A percentile compares a stretch with the other conserved stretches of the same genome.
These are phyloP conservation scores for Gallinago solitaria DNA, from an alignment of 2,797 vertebrate genomes.

Conservation along the genomic window DNA sequence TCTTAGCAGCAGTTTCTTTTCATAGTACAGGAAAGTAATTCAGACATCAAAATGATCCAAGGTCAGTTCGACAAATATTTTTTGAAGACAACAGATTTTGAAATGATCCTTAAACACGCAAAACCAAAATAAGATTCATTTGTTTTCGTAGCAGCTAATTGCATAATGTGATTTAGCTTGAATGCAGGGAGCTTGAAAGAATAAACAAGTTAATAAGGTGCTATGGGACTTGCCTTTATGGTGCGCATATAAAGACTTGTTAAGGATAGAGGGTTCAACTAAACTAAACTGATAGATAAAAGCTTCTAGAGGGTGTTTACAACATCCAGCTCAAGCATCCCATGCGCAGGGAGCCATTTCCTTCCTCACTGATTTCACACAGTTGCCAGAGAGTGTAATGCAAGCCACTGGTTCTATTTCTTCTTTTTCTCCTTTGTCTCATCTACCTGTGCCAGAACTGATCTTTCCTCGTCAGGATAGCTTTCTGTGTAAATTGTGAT, in stretches of 20 bases:
- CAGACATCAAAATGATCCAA: not conserved
- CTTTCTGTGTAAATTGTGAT: not conserved
- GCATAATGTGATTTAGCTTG: conserved; percentile 20
- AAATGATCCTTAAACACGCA: not conserved
- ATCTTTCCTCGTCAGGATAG: not conserved
- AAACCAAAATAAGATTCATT: not conserved
- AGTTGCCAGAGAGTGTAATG: not conserved
- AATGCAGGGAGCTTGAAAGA: conserved; percentile 50
- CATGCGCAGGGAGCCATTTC: not conserved
- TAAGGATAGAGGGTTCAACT: conserved; percentile 22
- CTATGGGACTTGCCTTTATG: conserved; percentile 56
- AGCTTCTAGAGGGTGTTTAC: conserved; percentile 32
- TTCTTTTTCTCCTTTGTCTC: not conserved
- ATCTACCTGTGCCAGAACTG: not conserved
- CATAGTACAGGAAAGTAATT: not conserved
- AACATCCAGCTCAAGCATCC: not conserved
- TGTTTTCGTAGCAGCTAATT: conserved; percentile 50
- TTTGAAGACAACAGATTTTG: not conserved
- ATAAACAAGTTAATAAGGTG: conserved; percentile 78
- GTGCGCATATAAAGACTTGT: conserved; percentile 58
- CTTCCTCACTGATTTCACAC: not conserved
- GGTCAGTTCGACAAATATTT: not conserved
- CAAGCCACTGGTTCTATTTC: not conserved
- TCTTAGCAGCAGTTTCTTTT: not conserved
- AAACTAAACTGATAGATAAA: conserved; percentile 20